Evolutionary conservation across 2,888 invertebrate species (phyloP).

Genomic region (Ormyrus pomaceus): DNA sequence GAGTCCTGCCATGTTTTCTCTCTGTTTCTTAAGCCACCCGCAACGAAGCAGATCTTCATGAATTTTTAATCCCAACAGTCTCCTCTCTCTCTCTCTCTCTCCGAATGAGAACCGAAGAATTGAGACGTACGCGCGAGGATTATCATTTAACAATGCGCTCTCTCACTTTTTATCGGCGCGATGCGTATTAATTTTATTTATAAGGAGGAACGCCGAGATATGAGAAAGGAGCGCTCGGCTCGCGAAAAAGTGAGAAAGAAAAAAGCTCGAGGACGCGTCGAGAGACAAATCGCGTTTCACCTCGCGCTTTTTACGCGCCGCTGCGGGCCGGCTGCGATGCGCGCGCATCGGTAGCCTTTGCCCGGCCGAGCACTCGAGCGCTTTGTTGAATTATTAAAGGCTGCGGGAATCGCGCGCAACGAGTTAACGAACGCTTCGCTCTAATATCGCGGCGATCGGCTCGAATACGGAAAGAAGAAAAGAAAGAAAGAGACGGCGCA

Average conservation of each 20-base stretch:
- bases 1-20: too few relatives aligned
- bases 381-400: slow-evolving; percentile 45
- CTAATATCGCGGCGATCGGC: background rate
- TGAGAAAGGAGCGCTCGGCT: background rate
- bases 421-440: slow-evolving; percentile 32
- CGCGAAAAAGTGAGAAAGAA: background rate
- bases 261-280: background rate
- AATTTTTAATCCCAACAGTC: too few relatives aligned
- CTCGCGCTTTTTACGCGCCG: slow-evolving; percentile 27
- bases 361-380: background rate
- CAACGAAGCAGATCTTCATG: too few relatives aligned
- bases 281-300: slow-evolving; percentile 44
- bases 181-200: slow-evolving; percentile 38
- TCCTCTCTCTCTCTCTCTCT: too few relatives aligned
- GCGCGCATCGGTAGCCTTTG: background rate
- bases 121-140: slow-evolving; percentile 4
- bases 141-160: slow-evolving; percentile 4
- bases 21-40: too few relatives aligned
- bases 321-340: background rate
- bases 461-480: background rate
- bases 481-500: slow-evolving; percentile 1
- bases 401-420: background rate
- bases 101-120: background rate
- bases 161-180: background rate
- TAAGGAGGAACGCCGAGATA: background rate